Percentiles rank a stretch among this genome's conserved stretches.
Evolutionary conservation across 2,113 vertebrate genomes (phyloP).

Genomic region (Oxyruncus cristatus): DNA sequence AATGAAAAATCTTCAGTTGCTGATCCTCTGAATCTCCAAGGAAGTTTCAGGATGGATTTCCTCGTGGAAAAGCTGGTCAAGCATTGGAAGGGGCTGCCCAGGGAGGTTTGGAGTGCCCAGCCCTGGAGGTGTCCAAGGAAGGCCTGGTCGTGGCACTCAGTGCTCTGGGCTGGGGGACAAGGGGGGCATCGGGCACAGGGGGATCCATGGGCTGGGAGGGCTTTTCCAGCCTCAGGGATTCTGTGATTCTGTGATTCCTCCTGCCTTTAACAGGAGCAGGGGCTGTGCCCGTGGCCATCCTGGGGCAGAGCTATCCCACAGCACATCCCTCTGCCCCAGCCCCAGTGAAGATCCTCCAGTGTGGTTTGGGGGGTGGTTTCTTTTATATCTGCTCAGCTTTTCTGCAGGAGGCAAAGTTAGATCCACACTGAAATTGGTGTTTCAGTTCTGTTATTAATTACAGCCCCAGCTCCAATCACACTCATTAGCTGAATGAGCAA

Average conservation of each 20-base stretch:
- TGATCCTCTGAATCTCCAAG: rapidly evolving
- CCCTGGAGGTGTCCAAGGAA: neutral
- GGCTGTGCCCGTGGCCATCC: rapidly evolving
- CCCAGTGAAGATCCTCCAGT: rapidly evolving
- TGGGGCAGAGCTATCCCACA: neutral
- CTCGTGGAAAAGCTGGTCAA: rapidly evolving
- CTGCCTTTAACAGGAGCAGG: neutral
- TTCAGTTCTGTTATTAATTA: slow-evolving; percentile 60
- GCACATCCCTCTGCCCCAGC: rapidly evolving
- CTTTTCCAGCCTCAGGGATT: neutral
- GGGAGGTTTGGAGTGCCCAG: neutral
- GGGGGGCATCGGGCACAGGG: rapidly evolving
- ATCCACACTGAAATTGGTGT: neutral
- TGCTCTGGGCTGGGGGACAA: neutral
- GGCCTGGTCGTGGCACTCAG: neutral
- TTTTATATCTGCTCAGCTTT: neutral
- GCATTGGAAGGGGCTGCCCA: neutral
- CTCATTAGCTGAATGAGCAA: slow-evolving; percentile 62
- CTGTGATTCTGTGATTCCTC: neutral
- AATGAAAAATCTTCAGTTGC: rapidly evolving
- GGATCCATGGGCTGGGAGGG: neutral
- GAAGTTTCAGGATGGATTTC: neutral
- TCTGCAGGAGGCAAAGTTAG: neutral
- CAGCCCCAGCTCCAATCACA: neutral
- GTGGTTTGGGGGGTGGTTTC: rapidly evolving